Base-by-base conservation (phyloP, 1,140 invertebrate species). In the Phortica variegata region DNA sequence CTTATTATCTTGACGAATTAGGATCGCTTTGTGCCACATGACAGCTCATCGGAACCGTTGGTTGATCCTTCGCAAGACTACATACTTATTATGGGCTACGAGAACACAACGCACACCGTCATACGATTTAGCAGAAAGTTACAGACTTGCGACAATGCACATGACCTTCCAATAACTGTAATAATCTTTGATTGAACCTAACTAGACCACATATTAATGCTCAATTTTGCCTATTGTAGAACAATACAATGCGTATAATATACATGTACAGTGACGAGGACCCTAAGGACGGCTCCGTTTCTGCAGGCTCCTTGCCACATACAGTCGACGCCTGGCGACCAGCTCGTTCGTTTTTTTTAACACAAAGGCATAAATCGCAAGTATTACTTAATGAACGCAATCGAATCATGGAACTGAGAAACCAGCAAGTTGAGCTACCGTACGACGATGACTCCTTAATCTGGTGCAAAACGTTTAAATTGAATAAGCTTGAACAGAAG, bases 81-180 rank as follows among this genome's bases (percentile, higher is more conserved):
- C 62, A 77, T 80, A 55, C 77, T 86, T 48, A 77, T 85, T 47
- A 73, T 81, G 36, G 85, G 83, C 23, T 82, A 82, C 60, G 83
- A 85, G 75, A 86, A 85, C 63, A 81, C 79, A 52, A 86, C 84
- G 38, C 84, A 85, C 66, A 86, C 85, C 7, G 82, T 84, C 21
- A 73, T 86, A 21, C 73, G 82, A 53, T 85, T 86, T 69, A 78
- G 78, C 23, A 73, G 85, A 37, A 78, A 78, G 61, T 82, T 84
- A 65, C 81, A 84, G 70, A 86, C 84, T 54, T 86, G 84, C 61
- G 84, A 86, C 69, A 38, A 44, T 46, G 75, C 77, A 45, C 77
- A 81, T 50, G 84, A 85, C 69, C 77, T 83, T 48, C 79, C 81
- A 51, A 84, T 84, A 59, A 83, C 82, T 73, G 82, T 84, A 77